A percentile compares a stretch with the other conserved stretches of the same genome.
Conservation (phyloP, 1,140 invertebrate species). For the Papilio polyxenes region DNA sequence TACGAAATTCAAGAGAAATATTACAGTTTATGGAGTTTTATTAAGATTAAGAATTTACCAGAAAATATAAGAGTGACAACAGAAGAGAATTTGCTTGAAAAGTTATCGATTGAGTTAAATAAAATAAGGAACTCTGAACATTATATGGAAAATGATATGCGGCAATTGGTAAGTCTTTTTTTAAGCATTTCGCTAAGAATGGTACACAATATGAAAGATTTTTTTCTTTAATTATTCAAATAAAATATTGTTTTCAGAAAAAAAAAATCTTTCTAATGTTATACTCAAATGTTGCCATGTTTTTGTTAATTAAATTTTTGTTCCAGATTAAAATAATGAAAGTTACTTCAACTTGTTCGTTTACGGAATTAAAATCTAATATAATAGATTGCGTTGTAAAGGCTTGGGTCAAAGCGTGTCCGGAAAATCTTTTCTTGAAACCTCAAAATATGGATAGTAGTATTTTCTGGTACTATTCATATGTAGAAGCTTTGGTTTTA, state of each 20-base stretch:
- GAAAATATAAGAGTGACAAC: constrained; percentile 43
- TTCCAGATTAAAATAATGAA: constrained; percentile 61
- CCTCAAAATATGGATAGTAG: constrained; percentile 39
- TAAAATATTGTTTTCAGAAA: background rate
- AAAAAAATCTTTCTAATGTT: background rate
- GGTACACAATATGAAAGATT: no score
- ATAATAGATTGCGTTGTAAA: constrained; percentile 50
- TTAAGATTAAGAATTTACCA: constrained; percentile 57
- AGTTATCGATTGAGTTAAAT: constrained; percentile 42
- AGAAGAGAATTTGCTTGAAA: constrained; percentile 50
- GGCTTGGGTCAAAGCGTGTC: constrained; percentile 58
- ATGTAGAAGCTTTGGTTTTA: constrained; percentile 52
- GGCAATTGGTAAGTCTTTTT: constrained; percentile 46
- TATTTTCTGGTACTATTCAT: constrained; percentile 52
- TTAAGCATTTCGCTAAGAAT: background rate
- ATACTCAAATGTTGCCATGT: background rate
- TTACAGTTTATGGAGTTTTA: constrained; percentile 50
- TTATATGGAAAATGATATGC: constrained; percentile 38
- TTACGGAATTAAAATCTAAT: constrained; percentile 40
- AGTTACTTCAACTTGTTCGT: constrained; percentile 53
- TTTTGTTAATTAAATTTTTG: constrained; percentile 8
- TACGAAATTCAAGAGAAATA: constrained; percentile 50
- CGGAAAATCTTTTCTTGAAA: constrained; percentile 40
- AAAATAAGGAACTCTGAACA: constrained; percentile 33
- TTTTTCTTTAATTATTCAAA: background rate